A percentile compares a stretch with the other conserved stretches of the same genome.
Evolutionary conservation across 2,797 vertebrate genomes (phyloP).

Genomic region (Crocodylus rhombifer): DNA sequence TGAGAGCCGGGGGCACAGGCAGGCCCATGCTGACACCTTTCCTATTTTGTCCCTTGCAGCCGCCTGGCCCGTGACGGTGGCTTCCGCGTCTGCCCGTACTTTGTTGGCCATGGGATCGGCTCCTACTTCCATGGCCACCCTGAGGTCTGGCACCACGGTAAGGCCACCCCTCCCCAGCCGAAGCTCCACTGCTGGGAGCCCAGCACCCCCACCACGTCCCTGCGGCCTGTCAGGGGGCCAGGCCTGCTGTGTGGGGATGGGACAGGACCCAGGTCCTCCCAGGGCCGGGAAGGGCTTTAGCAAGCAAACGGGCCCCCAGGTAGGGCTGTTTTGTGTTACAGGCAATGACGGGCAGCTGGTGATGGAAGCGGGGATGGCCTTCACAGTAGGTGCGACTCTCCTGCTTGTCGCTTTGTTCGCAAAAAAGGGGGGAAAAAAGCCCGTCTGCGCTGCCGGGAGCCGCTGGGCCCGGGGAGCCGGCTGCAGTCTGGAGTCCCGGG

Average conservation of each 20-base stretch:
- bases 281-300: background rate
- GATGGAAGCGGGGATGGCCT: conserved; percentile 97
- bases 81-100: conserved; percentile 93
- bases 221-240: no score
- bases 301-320: background rate
- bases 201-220: no score
- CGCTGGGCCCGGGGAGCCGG: background rate
- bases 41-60: conserved; percentile 80
- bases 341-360: conserved; percentile 90
- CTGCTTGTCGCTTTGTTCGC: background rate
- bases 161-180: background rate
- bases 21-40: background rate
- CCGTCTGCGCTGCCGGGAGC: no score
- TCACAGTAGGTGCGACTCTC: conserved; percentile 91
- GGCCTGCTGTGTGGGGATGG: no score
- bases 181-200: no score
- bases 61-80: conserved; percentile 83
- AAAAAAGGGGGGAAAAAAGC: background rate
- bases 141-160: conserved; percentile 98
- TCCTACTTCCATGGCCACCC: conserved; percentile 96
- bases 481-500: background rate
- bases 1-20: no score
- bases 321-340: conserved; percentile 77
- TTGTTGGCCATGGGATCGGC: conserved; percentile 97
- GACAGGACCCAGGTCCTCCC: background rate